These are phyloP conservation scores for Sesia bembeciformis DNA, from an alignment of 2,888 invertebrate genomes.

Conservation along the genomic window DNA sequence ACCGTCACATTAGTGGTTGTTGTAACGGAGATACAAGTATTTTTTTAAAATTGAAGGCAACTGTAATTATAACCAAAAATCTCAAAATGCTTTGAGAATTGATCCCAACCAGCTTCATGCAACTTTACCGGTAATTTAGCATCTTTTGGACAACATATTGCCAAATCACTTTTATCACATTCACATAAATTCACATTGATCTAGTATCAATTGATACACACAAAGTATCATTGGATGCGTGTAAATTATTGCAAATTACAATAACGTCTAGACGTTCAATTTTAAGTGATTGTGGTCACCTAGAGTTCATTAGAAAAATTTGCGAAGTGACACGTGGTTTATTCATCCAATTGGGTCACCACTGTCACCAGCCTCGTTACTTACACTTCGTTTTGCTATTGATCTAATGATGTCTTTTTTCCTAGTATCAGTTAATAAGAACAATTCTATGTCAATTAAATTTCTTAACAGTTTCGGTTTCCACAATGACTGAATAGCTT, in stretches of 20 bases:
- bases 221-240: conserved; percentile 20
- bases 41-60: no score
- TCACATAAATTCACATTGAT: neutral
- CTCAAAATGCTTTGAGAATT: no score
- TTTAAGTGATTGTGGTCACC: conserved; percentile 40
- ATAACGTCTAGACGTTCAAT: conserved; percentile 55
- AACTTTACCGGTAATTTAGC: no score
- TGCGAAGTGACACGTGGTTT: conserved; percentile 20
- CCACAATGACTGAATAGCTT: no score
- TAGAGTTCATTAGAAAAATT: conserved; percentile 34
- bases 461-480: no score
- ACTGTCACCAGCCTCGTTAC: conserved; percentile 14
- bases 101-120: no score
- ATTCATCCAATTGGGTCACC: conserved; percentile 38
- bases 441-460: no score
- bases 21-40: no score
- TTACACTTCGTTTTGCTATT: conserved; percentile 14
- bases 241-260: conserved; percentile 43
- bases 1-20: no score
- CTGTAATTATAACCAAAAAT: no score
- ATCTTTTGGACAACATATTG: neutral
- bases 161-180: neutral
- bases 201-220: conserved; percentile 11
- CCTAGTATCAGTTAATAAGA: no score
- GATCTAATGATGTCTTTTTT: conserved; percentile 6